Base-by-base conservation (phyloP, 2,797 vertebrate genomes). In the Phalanger gymnotis region DNA sequence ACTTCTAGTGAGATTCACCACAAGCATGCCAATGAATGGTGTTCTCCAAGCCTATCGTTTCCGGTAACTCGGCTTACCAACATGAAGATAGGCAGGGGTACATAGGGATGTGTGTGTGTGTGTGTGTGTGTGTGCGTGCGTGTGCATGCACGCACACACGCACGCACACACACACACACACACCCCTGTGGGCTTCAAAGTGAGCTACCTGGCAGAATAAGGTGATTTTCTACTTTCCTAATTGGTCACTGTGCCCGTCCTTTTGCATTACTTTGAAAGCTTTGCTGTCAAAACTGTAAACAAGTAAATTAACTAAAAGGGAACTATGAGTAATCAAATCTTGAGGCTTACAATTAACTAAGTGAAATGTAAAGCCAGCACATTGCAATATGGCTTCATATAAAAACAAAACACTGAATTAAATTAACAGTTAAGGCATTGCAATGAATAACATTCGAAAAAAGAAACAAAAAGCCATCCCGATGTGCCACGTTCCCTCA, bases 351-450 rank as follows among this genome's bases (percentile, higher is more conserved):
- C 93, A 98, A 98, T 98, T 98, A 98, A 98, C 98, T 98, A 98
- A 98, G 98, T 97, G 96, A 97, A 98, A 98, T 5, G 55, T 93
- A 97, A 96, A 98, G 96, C 97, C 97, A 98, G 95, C 98, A 97
- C 96, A 97, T 95, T 98, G 96, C 94, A 95, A 97, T 98, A 97
- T 96, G 93, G 91, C 96, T 98, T 97, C 96, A 66, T 96, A 98
- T 97, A 98, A 98, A 96, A 98, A 98, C 98, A 98, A 98, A 98
- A 95, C 94, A 96, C 98, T 98, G 98, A 98, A 98, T 98, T 98
- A 98, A 98, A 98, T 98, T 98, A 98, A 98, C 94, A 98, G 97
- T 97, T 97, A 97, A 98, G 97, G 95, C 95, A 96, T 90, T 98
- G 92, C 94, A 97, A 98, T 97, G 97, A 98, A 98, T 98, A 98